Conservation (phyloP, 2,113 vertebrate genomes). For the Podarcis cretensis region DNA sequence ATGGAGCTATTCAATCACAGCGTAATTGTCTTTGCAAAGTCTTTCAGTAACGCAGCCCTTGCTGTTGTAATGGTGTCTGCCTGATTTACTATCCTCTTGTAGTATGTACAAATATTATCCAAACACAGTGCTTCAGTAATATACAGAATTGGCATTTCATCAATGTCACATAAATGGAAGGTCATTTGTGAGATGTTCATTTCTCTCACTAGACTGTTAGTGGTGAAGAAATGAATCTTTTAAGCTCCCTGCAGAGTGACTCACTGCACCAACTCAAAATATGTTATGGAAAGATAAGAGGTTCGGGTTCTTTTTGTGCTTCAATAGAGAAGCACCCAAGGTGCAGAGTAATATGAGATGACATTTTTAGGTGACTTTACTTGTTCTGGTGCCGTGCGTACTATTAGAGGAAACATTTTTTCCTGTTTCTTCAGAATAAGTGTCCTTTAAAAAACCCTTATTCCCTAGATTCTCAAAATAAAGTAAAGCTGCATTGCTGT, state of each 20-base stretch:
- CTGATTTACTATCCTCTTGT: constrained; percentile 23
- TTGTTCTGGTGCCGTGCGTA: background rate
- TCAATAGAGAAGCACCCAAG: background rate
- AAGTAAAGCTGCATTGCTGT: background rate
- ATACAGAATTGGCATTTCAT: constrained; percentile 56
- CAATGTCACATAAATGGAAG: constrained; percentile 47
- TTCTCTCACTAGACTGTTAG: background rate
- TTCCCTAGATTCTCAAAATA: background rate
- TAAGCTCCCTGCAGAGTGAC: fast-evolving
- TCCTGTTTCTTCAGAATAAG: background rate
- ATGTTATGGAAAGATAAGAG: background rate
- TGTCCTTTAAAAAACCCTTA: background rate
- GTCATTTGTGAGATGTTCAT: constrained; percentile 59
- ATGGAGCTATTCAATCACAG: constrained; percentile 29
- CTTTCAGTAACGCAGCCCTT: constrained; percentile 57
- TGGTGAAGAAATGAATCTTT: background rate
- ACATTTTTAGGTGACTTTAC: background rate
- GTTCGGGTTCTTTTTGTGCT: background rate
- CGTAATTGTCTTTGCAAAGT: constrained; percentile 48
- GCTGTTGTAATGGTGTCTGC: constrained; percentile 59
- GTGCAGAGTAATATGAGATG: background rate
- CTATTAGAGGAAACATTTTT: background rate
- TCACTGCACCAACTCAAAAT: fast-evolving
- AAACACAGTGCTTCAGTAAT: constrained; percentile 51
- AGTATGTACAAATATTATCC: constrained; percentile 22